Evolutionary conservation across 64 coral and sea anemone genomes (phyloP).

Genomic region (Actinia equina): DNA sequence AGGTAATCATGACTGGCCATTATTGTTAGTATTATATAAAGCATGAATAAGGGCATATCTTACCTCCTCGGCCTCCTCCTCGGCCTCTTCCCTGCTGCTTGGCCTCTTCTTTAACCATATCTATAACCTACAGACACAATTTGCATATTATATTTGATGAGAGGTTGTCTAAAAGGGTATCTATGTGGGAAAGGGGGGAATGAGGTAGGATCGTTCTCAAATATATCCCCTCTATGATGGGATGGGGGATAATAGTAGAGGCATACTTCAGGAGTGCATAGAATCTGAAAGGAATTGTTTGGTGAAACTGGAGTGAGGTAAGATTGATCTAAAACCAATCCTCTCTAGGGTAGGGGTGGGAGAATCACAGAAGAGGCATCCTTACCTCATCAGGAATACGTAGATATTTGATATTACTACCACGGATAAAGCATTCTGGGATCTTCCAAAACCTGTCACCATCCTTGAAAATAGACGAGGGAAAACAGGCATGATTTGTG

Average conservation of each 20-base stretch:
- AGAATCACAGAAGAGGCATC: neutral
- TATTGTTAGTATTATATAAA: too few species aligned
- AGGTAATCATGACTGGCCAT: too few species aligned
- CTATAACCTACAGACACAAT: constrained; percentile 39
- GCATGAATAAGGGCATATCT: neutral
- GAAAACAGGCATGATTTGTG: too few species aligned
- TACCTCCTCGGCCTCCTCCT: constrained; percentile 48
- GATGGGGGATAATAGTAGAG: neutral
- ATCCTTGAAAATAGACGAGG: constrained; percentile 49
- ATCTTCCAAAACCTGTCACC: constrained; percentile 98
- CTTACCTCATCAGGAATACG: constrained; percentile 99
- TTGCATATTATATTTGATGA: neutral
- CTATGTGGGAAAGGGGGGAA: neutral
- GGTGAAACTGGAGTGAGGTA: too few species aligned
- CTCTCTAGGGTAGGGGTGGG: neutral
- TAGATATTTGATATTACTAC: constrained; percentile 98
- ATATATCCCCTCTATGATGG: neutral
- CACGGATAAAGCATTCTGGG: constrained; percentile 96
- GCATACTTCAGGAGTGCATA: too few species aligned
- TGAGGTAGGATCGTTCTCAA: neutral
- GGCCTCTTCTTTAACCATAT: constrained; percentile 65
- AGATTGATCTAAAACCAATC: too few species aligned
- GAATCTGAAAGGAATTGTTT: too few species aligned
- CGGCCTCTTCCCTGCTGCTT: constrained; percentile 39
- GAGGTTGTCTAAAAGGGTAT: neutral